Evolutionary conservation across 2,113 vertebrate species (phyloP).

Genomic region (Trinectes maculatus): DNA sequence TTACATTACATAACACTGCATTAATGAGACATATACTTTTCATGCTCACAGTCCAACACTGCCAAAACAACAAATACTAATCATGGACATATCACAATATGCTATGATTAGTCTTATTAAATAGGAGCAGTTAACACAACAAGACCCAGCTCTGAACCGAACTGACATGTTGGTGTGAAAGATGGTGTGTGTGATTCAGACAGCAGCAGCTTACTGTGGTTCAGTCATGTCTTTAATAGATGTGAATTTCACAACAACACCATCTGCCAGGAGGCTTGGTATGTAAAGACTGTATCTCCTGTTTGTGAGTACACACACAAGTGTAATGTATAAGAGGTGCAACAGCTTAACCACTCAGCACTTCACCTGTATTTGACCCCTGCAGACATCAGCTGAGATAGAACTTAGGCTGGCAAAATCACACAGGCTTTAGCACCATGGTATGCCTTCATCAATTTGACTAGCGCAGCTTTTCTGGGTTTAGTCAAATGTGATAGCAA

Average conservation of each 20-base stretch:
- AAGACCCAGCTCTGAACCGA: not conserved
- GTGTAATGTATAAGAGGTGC: not conserved
- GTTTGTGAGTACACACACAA: not conserved
- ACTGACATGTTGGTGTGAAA: not conserved
- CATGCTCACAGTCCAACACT: no score
- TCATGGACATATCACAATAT: not conserved
- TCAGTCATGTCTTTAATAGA: conserved; percentile 6
- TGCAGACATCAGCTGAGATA: not conserved
- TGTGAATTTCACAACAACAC: conserved; percentile 31
- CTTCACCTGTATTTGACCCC: conserved; percentile 5
- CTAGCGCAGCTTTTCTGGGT: conserved; percentile 4
- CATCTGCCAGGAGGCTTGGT: conserved; percentile 43
- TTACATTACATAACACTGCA: conserved; percentile 1
- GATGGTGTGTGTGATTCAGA: not conserved
- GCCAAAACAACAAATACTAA: no score
- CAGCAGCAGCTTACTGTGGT: conserved; percentile 1
- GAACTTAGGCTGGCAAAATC: not conserved
- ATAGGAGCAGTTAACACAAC: not conserved
- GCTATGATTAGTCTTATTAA: not conserved
- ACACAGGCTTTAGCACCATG: not conserved
- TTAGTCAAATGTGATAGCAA: not conserved
- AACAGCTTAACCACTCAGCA: not conserved
- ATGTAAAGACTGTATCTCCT: conserved; percentile 9
- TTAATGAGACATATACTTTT: not conserved
- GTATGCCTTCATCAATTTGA: not conserved